phyloP scores from a whole-genome alignment of 2,113 vertebrate species.

The Catharus minimus region DNA sequence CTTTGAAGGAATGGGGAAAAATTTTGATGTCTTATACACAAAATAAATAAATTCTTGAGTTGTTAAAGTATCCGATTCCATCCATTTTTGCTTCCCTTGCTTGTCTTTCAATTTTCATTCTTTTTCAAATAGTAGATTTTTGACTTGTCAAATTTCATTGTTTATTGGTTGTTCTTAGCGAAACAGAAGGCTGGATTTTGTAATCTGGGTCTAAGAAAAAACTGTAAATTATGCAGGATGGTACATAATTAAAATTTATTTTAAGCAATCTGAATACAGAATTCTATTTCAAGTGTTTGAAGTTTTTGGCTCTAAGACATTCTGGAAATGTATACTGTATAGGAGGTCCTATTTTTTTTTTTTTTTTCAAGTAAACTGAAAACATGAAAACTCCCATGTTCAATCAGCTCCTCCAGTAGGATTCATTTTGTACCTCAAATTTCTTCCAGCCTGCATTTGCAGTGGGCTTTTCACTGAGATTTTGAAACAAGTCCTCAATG shows the following conservation, averaged over 20 bases:
- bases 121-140: background rate
- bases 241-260: conserved; percentile 63
- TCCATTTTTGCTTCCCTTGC: background rate
- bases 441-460: background rate
- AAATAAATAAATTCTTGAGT: conserved; percentile 59
- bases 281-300: conserved; percentile 30
- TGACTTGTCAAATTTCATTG: background rate
- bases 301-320: conserved; percentile 36
- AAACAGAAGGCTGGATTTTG: conserved; percentile 64
- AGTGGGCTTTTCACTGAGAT: background rate
- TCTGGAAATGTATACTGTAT: conserved; percentile 14
- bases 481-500: background rate
- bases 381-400: background rate
- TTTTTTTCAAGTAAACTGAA: conserved; percentile 47
- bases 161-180: conserved; percentile 34
- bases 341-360: background rate
- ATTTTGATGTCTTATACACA: conserved; percentile 31
- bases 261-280: conserved; percentile 56
- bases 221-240: conserved; percentile 54
- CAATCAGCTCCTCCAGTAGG: background rate
- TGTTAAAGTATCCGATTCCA: conserved; percentile 39
- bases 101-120: conserved; percentile 19
- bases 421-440: conserved; percentile 8
- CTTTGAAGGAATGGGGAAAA: conserved; percentile 47
- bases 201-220: conserved; percentile 56